These are phyloP conservation scores for Benitochromis conjunctus DNA, from an alignment of 2,113 vertebrate genomes.

Conservation along the genomic window DNA sequence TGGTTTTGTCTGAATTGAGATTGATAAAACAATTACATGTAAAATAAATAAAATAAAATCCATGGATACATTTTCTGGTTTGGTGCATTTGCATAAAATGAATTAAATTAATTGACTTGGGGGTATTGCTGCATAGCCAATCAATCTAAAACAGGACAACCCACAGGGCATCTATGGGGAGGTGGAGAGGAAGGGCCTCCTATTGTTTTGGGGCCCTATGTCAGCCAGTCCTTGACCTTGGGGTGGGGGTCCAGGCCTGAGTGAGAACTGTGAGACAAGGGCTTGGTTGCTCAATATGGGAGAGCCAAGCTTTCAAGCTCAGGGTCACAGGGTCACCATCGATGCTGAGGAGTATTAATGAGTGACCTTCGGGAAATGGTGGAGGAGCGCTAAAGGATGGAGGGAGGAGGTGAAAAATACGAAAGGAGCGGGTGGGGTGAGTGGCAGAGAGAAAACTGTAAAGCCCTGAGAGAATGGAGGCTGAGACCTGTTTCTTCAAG, in stretches of 20 bases:
- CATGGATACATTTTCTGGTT: constrained; percentile 31
- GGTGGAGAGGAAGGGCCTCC: constrained; percentile 48
- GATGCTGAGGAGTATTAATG: constrained; percentile 76
- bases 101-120: constrained; percentile 73
- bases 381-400: constrained; percentile 32
- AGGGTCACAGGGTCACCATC: constrained; percentile 69
- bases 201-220: constrained; percentile 63
- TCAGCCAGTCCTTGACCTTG: constrained; percentile 76
- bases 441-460: constrained; percentile 60
- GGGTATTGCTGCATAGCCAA: constrained; percentile 61
- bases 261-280: constrained; percentile 35
- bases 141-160: constrained; percentile 59
- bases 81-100: constrained; percentile 50
- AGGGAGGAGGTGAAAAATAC: constrained; percentile 24
- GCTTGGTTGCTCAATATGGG: constrained; percentile 54
- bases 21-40: constrained; percentile 31
- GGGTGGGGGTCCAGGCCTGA: constrained; percentile 20
- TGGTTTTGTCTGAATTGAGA: constrained; percentile 17
- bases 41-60: constrained; percentile 10
- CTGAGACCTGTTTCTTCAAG: constrained; percentile 75
- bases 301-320: constrained; percentile 64
- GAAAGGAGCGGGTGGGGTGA: constrained; percentile 37
- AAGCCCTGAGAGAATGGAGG: constrained; percentile 73
- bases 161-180: constrained; percentile 47
- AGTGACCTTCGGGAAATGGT: constrained; percentile 76